Evolutionary conservation across 2,797 vertebrate species (phyloP), one percentile per base, ranked within the genome.

Genomic region (Coracias cyanogaster): DNA sequence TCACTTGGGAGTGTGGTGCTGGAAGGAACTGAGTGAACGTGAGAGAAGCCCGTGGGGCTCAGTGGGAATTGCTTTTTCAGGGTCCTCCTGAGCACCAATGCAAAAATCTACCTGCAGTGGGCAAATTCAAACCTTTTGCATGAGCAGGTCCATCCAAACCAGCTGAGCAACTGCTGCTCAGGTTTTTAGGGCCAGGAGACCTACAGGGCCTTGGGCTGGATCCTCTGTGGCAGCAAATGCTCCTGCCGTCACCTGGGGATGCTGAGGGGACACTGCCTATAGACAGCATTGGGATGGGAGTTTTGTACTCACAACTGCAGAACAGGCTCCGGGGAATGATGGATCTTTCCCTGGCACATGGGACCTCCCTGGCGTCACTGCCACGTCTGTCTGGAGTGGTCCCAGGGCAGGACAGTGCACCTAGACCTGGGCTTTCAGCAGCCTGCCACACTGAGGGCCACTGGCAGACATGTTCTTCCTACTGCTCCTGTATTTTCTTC

Each of bases 401-500:
- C 20, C 43, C 66, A 51, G 73, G 51, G 73, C 29, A 90, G 67
- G 65, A 49, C 39, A 43, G 41, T 24, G 33, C 67, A 17, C 25
- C 13, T 3, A 3, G 49, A 55, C 39, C 20, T 14, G 65, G 35
- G 35, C 37, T 78, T 67, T 52, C 60, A 17, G 54, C 93, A 89
- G n/a, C 66, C 8, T 54, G 62, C 62, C 41, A 19, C 15, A 3
- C 54, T 3, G 45, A 76, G 62, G 43, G 39, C 70, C 37, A 2
- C 45, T 33, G n/a, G 41, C 93, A 78, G 64, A 45, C 0, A 3
- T 29, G 78, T 45, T 90, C 94, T 66, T 92, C 91, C 96, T 91
- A 55, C 93, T 91, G 85, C 82, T 91, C 82, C 92, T 85, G 92
- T 86, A 45, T 90, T 82, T 91, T 69, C 92, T 87, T 71, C 71